Conservation (phyloP, 2,888 invertebrate species). For the Nephrotoma appendiculata region DNA sequence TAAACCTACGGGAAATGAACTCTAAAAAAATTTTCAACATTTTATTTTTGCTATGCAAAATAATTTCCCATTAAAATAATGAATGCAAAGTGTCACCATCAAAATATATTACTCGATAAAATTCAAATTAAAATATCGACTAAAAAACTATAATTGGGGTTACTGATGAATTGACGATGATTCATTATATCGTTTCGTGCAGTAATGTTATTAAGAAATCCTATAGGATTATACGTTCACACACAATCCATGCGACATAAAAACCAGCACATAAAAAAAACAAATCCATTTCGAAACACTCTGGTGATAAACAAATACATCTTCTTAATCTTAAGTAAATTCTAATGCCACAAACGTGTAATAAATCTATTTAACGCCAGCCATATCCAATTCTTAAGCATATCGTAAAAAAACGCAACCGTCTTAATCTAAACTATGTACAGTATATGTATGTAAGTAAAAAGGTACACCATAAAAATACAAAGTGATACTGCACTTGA, state of each 20-base stretch:
- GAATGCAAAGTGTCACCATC: neutral
- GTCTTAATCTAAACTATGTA: neutral
- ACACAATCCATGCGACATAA: neutral
- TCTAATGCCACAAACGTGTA: neutral
- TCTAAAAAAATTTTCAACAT: no score
- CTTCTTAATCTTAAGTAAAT: neutral
- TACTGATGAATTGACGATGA: neutral
- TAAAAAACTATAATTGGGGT: neutral
- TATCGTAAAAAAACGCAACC: neutral
- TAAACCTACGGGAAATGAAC: no score
- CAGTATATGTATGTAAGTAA: neutral
- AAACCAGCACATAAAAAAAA: neutral
- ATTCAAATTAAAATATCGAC: neutral
- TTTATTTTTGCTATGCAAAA: no score
- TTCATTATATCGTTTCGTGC: neutral
- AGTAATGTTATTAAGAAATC: neutral
- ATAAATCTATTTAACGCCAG: neutral
- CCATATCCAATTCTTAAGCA: neutral
- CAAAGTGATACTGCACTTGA: no score
- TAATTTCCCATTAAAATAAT: no score
- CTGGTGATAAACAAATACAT: neutral
- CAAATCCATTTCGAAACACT: neutral
- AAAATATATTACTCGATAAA: neutral
- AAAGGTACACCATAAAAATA: no score
- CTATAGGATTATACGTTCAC: neutral